Conservation (phyloP, 2,797 vertebrate genomes). For the Gila robusta region DNA sequence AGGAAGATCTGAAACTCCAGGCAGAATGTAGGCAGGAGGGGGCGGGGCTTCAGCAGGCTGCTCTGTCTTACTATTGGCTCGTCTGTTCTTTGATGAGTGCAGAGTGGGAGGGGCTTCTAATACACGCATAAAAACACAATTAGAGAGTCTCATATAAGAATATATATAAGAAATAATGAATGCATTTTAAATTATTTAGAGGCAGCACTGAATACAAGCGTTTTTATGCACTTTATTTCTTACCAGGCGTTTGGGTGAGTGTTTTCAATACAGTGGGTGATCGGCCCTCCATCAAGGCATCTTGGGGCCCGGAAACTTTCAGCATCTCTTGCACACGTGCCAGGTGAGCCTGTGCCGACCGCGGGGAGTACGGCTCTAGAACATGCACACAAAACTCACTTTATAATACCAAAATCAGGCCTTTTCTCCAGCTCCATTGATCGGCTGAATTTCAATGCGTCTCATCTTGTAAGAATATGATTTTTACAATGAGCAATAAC, state of each 20-base stretch:
- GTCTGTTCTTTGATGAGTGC: conserved; percentile 75
- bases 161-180: too few relatives aligned
- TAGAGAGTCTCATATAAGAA: background rate
- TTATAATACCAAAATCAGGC: background rate
- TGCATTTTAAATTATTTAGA: background rate
- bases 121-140: background rate
- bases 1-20: conserved; percentile 81
- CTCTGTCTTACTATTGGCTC: conserved; percentile 78
- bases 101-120: conserved; percentile 70
- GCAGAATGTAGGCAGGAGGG: conserved; percentile 83
- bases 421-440: background rate
- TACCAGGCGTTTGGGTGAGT: conserved; percentile 77
- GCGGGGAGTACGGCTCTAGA: conserved; percentile 81
- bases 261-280: conserved; percentile 80
- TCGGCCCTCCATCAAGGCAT: conserved; percentile 80
- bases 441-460: background rate
- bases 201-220: background rate
- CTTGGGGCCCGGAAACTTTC: conserved; percentile 77
- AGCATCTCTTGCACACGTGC: conserved; percentile 81
- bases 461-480: background rate
- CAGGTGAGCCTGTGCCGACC: conserved; percentile 79
- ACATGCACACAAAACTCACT: conserved; percentile 20
- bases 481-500: conserved; percentile 12
- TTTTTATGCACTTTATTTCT: background rate
- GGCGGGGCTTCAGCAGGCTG: conserved; percentile 71